A percentile compares a stretch with the other conserved stretches of the same genome.
Evolutionary conservation across 2,113 vertebrate genomes (phyloP).

Genomic region (Strix uralensis): DNA sequence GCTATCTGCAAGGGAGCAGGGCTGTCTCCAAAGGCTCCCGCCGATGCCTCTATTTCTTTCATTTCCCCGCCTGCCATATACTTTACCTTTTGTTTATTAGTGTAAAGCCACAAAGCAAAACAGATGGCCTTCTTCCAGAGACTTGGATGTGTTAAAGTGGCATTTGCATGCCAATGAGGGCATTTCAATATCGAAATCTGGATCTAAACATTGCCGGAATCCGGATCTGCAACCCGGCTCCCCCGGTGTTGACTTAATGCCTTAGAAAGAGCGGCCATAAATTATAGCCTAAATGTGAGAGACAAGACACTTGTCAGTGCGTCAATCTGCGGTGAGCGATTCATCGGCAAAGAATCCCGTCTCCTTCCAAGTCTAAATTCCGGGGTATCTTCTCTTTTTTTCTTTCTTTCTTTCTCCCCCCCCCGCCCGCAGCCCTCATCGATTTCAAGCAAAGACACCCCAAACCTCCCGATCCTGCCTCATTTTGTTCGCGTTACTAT

Average conservation of each 20-base stretch:
- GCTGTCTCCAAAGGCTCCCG: constrained; percentile 57
- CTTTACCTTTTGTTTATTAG: constrained; percentile 81
- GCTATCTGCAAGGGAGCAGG: constrained; percentile 7
- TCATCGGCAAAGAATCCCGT: constrained; percentile 35
- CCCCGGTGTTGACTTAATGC: constrained; percentile 48
- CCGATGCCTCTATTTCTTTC: constrained; percentile 65
- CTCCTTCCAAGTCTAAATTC: constrained; percentile 44
- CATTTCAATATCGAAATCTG: constrained; percentile 76
- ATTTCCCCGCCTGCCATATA: constrained; percentile 66
- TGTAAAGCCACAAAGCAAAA: constrained; percentile 75
- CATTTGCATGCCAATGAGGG: constrained; percentile 76
- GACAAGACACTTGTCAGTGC: constrained; percentile 13
- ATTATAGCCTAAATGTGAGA: constrained; percentile 56
- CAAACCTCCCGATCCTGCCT: background rate
- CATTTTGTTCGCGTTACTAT: background rate
- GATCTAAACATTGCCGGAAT: constrained; percentile 55
- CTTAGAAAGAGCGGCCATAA: constrained; percentile 41
- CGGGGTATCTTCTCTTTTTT: background rate
- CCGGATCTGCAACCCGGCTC: constrained; percentile 56
- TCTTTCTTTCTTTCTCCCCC: background rate
- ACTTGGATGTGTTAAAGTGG: constrained; percentile 77
- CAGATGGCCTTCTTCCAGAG: constrained; percentile 78
- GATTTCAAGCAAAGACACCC: background rate
- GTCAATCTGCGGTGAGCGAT: constrained; percentile 40
- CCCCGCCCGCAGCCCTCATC: too few species aligned